Evolutionary conservation across 1,140 invertebrate species (phyloP).

Genomic region (Drosophila watanabei): DNA sequence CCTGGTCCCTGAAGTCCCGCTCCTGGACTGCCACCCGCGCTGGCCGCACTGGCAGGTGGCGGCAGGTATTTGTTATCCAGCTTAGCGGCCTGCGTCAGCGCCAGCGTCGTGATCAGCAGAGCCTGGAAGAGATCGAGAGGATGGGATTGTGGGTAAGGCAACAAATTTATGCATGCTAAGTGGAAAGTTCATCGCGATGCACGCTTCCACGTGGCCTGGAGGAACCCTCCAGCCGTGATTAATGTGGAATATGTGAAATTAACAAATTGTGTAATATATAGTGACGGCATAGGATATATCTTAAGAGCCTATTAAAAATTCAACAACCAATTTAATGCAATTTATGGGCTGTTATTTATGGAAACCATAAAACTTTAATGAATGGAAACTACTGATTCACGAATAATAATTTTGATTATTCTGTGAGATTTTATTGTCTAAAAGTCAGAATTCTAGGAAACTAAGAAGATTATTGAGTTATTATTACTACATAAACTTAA

Average conservation of each 20-base stretch:
- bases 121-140: slow-evolving; percentile 59
- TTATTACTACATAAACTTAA: not conserved
- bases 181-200: slow-evolving; percentile 63
- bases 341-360: slow-evolving; percentile 3
- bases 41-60: slow-evolving; percentile 79
- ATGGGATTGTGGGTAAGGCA: not conserved
- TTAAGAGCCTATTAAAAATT: not conserved
- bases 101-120: slow-evolving; percentile 64
- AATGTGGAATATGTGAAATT: not conserved
- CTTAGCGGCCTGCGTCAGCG: slow-evolving; percentile 74
- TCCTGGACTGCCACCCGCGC: slow-evolving; percentile 73
- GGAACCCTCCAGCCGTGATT: not conserved
- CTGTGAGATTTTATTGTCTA: not conserved
- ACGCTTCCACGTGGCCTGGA: slow-evolving; percentile 30
- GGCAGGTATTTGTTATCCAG: slow-evolving; percentile 86
- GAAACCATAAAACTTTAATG: slow-evolving; percentile 4
- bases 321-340: not conserved
- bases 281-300: not conserved
- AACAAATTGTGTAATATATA: slow-evolving; percentile 6
- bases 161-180: slow-evolving; percentile 44
- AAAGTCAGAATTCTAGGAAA: too few relatives aligned
- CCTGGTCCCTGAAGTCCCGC: slow-evolving; percentile 76
- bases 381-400: not conserved
- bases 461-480: not conserved
- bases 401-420: slow-evolving; percentile 2